phyloP scores from a whole-genome alignment of 2,797 vertebrate species.

The Coranthus polyacanthus region DNA sequence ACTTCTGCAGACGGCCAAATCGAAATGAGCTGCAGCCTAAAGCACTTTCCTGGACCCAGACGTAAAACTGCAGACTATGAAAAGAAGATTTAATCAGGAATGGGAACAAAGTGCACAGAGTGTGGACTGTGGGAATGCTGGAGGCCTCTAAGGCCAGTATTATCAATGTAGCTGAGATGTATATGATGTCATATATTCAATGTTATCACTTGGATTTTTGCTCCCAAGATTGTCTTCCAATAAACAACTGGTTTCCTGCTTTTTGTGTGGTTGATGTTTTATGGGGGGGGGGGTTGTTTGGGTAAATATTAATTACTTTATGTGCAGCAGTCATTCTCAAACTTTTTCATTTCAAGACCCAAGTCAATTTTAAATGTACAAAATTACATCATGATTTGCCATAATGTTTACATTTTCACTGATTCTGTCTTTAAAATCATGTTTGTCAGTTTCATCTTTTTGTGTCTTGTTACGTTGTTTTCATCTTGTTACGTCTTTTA shows the following conservation, averaged over 20 bases:
- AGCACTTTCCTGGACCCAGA: conserved; percentile 45
- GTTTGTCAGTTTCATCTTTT: no score
- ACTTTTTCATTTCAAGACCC: no score
- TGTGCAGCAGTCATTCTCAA: no score
- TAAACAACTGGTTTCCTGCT: conserved; percentile 74
- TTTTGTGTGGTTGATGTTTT: conserved; percentile 14
- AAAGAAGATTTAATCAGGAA: background rate
- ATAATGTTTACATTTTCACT: no score
- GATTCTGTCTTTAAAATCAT: no score
- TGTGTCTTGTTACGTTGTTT: no score
- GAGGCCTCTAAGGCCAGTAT: conserved; percentile 15
- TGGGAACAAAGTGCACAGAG: conserved; percentile 19
- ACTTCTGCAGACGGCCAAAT: conserved; percentile 40
- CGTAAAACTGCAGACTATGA: conserved; percentile 2
- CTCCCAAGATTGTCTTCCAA: conserved; percentile 79
- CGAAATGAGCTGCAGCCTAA: conserved; percentile 34
- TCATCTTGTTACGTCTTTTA: no score
- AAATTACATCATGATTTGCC: no score
- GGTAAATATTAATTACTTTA: no score
- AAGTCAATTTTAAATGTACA: no score
- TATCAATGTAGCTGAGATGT: conserved; percentile 55
- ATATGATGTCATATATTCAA: conserved; percentile 70
- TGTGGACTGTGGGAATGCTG: conserved; percentile 19
- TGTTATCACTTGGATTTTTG: conserved; percentile 66
- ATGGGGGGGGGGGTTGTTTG: background rate